A percentile compares a stretch with the other conserved stretches of the same genome.
These are phyloP conservation scores for Phrynosoma blainvillii DNA, from an alignment of 2,113 vertebrate genomes.

Conservation along the genomic window DNA sequence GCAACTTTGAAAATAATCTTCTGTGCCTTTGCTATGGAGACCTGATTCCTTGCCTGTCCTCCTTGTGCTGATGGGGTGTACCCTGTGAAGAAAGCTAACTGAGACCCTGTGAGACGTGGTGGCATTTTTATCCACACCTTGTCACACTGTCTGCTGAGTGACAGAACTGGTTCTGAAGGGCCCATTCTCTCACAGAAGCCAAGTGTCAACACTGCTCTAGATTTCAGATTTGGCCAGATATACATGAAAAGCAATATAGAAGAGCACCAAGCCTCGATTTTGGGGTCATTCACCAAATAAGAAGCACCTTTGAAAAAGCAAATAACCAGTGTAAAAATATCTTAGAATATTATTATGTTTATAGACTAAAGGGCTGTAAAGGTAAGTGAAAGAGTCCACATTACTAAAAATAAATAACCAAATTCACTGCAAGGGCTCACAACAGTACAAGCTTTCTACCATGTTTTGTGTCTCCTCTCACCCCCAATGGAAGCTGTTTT, in stretches of 20 bases:
- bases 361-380: not conserved
- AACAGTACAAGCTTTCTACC: not conserved
- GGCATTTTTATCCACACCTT: slow-evolving; percentile 72
- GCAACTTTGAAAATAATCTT: slow-evolving; percentile 75
- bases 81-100: slow-evolving; percentile 73
- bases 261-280: slow-evolving; percentile 46
- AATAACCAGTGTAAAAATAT: slow-evolving; percentile 5
- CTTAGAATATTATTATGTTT: slow-evolving; percentile 42
- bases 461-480: not conserved
- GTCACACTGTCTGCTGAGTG: slow-evolving; percentile 74
- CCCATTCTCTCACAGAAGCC: slow-evolving; percentile 69
- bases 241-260: slow-evolving; percentile 58
- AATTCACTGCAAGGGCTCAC: not conserved
- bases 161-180: slow-evolving; percentile 66
- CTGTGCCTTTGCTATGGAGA: slow-evolving; percentile 55
- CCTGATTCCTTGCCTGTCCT: slow-evolving; percentile 54
- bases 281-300: slow-evolving; percentile 48
- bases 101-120: slow-evolving; percentile 62
- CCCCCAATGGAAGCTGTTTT: too few species aligned
- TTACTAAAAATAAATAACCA: not conserved
- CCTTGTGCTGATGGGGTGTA: slow-evolving; percentile 63
- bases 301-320: slow-evolving; percentile 51
- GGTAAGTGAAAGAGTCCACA: not conserved
- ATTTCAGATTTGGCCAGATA: slow-evolving; percentile 68
- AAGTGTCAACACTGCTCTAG: slow-evolving; percentile 75